A percentile compares a stretch with the other conserved stretches of the same genome.
These are phyloP conservation scores for Podiceps cristatus DNA, from an alignment of 2,113 vertebrate genomes.

Conservation along the genomic window DNA sequence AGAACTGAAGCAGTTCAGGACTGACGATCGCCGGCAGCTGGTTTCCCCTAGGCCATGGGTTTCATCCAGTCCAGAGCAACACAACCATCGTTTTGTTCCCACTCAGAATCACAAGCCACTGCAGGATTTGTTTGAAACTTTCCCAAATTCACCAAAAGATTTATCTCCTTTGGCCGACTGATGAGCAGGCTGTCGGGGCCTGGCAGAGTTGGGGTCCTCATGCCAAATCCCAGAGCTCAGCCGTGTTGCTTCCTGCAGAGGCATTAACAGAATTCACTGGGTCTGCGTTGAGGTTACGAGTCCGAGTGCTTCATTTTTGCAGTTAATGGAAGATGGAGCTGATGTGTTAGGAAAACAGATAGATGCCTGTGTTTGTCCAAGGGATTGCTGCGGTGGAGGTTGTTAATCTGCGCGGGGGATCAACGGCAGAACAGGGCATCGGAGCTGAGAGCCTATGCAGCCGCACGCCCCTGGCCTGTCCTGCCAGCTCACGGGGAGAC, in stretches of 20 bases:
- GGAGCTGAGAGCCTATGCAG: not conserved
- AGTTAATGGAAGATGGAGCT: not conserved
- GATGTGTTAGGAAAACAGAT: not conserved
- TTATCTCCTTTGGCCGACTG: not conserved
- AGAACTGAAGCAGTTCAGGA: rapidly evolving
- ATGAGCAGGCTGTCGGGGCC: not conserved
- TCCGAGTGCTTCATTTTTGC: not conserved
- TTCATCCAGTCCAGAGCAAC: not conserved
- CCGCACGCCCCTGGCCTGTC: rapidly evolving
- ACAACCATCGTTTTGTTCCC: not conserved
- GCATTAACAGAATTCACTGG: not conserved
- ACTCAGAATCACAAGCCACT: rapidly evolving
- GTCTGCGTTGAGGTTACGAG: rapidly evolving
- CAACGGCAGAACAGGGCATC: rapidly evolving
- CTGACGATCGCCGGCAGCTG: rapidly evolving
- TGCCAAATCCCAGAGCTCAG: not conserved
- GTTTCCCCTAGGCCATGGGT: not conserved
- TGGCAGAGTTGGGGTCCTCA: not conserved
- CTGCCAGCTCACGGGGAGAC: rapidly evolving
- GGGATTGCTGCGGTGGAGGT: not conserved
- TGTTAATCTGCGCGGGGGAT: not conserved
- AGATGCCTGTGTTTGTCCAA: not conserved
- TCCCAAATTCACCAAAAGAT: not conserved
- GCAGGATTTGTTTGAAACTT: not conserved
- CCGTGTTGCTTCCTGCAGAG: rapidly evolving